Evolutionary conservation across 2,888 invertebrate genomes (phyloP).

Genomic region (Trissoscelio sp.): DNA sequence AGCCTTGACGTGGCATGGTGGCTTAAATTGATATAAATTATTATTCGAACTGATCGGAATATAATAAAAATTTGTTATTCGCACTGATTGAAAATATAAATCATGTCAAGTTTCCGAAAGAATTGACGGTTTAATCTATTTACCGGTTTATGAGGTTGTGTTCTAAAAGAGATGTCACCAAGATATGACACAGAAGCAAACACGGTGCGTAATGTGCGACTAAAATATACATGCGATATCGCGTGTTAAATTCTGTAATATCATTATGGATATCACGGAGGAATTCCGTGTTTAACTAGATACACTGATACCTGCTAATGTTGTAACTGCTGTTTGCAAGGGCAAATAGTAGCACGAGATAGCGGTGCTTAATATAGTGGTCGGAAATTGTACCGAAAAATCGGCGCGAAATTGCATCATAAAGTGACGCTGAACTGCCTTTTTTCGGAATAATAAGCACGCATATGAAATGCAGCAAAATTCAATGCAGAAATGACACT

Average conservation of each 20-base stretch:
- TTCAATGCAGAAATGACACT: too few relatives aligned
- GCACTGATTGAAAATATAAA: too few relatives aligned
- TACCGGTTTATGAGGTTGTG: not conserved
- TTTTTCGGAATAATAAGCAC: not conserved
- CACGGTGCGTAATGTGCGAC: conserved; percentile 35
- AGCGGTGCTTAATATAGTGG: not conserved
- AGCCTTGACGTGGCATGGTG: too few relatives aligned
- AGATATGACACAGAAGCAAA: conserved; percentile 32
- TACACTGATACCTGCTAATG: conserved; percentile 28
- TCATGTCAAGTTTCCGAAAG: not conserved
- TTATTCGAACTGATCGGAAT: not conserved
- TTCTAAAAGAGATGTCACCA: conserved; percentile 28
- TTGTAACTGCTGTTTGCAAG: not conserved
- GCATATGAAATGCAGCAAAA: too few relatives aligned
- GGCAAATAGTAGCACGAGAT: conserved; percentile 12
- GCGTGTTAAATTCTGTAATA: conserved; percentile 54
- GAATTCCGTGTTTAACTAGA: conserved; percentile 42
- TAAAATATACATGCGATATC: conserved; percentile 35
- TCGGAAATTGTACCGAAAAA: conserved; percentile 10
- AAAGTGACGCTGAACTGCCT: conserved; percentile 2
- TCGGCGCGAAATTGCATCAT: not conserved
- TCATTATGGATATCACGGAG: conserved; percentile 43
- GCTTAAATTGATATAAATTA: too few relatives aligned
- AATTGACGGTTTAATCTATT: conserved; percentile 9
- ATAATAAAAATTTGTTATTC: not conserved